Evolutionary conservation across 1,140 invertebrate genomes (phyloP), one percentile per base, ranked within the genome.

Genomic region (Tachypleus tridentatus): DNA sequence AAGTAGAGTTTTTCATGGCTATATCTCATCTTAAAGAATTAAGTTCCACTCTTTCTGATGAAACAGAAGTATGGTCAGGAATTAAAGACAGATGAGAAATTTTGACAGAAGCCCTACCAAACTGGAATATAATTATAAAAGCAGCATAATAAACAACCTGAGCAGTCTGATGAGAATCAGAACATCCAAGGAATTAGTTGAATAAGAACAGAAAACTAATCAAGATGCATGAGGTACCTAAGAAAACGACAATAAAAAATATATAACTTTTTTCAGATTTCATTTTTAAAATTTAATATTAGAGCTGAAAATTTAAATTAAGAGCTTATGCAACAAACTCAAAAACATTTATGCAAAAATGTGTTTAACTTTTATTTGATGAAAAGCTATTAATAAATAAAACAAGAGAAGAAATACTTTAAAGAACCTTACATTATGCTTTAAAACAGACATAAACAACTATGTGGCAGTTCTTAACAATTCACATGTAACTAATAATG

Each of bases 121-220:
- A 91, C 83, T 98, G 95, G 78, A 97, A 97, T 68, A 97, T 86
- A 58, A 90, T 78, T 57, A 97, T 89, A 78, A 97, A 97, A 54
- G 88, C 83, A 52, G 84, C 82, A 79, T 90, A 97, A 77, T 97
- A 97, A 67, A 90, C 78, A 71, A 97, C 80, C 76, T 91, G 85
- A 1, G 86, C 84, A 81, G 83, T 86, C 70, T 86, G 79, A 70
- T 83, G 80, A 8, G 77, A 66, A 66, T 78, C 71, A 64, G 82
- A 75, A 75, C 91, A 93, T 51, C 81, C 81, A 66, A 92, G 77
- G 74, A 91, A 96, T 60, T 82, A 80, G 6, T 85, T 84, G 77
- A 96, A 97, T 73, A 97, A 87, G 74, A 97, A 96, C 1, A 92
- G 91, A 77, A 97, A 97, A 62, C 86, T 85, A 48, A 80, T 72